Base-by-base conservation (phyloP, 92 coral and sea anemone genomes). In the Nematostella vectensis region DNA sequence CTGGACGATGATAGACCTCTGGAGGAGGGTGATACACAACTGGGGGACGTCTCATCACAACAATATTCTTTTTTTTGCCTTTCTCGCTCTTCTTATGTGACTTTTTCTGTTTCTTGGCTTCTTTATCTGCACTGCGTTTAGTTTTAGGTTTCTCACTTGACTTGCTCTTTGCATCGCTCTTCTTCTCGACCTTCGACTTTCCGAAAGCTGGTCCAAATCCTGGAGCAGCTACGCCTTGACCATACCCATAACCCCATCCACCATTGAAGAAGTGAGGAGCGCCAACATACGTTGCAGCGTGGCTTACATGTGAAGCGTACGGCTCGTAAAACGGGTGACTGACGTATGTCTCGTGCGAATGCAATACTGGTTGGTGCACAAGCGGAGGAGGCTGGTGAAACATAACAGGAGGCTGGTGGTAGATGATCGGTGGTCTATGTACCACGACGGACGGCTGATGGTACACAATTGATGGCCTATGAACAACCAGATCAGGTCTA, bases 311-410 rank as follows among this genome's bases (percentile, higher is more conserved):
- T 11, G 85, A 70, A 12, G 70, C 66, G 67, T 74, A 68, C 2
- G 89, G 85, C 27, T 71, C 74, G 45, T 68, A 86, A 26, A 69
- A 79, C 22, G 77, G 74, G 36, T 91, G 95, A 16, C 76, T 74
- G 8, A 76, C 63, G 62, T 91, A 91, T 37, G 79, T 53, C 55
- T 91, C 98, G 33, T 79, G 85, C 1, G 96, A 72, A 20, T 91
- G 91, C 61, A 71, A 27, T 4, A 91, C 40, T 3, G 98, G 98
- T 25, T 81, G 96, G 27, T 78, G 77, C 25, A 82, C 83, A 91
- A 91, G 68, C 6, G 98, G 98, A 1, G 98, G 62, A 1, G 98
- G 96, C 54, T 91, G 98, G 48, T 91, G 98, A 61, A 91, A 91
- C n/a, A 91, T 93, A 24, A 91, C 83, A 1, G 95, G 88, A 6